Evolutionary conservation across 2,797 vertebrate genomes (phyloP).

Genomic region (Argyrosomus regius): DNA sequence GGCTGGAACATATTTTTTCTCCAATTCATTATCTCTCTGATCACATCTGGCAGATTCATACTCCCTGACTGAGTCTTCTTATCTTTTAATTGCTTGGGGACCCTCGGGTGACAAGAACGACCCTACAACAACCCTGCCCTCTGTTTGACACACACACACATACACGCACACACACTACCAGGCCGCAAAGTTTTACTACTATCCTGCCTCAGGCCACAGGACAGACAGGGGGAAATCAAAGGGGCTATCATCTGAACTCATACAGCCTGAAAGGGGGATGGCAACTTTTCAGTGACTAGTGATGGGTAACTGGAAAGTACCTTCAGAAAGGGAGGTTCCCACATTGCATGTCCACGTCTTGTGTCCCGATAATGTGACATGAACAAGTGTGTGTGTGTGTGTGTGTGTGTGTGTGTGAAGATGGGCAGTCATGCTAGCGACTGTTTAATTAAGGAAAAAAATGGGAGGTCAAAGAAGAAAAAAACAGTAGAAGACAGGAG

Average conservation of each 20-base stretch:
- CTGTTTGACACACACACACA: conserved; percentile 37
- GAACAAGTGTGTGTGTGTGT: conserved; percentile 28
- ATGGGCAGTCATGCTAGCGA: conserved; percentile 59
- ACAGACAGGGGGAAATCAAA: conserved; percentile 55
- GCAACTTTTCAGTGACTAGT: conserved; percentile 17
- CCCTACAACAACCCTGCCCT: conserved; percentile 47
- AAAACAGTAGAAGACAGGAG: conserved; percentile 48
- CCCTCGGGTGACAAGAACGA: conserved; percentile 59
- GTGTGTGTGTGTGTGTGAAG: conserved; percentile 32
- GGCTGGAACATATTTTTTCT: conserved; percentile 36
- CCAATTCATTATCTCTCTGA: conserved; percentile 58
- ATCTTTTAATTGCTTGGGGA: conserved; percentile 81
- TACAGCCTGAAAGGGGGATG: conserved; percentile 33
- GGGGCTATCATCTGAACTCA: conserved; percentile 48
- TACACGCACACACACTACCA: conserved; percentile 9
- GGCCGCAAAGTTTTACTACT: conserved; percentile 51
- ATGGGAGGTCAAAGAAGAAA: conserved; percentile 58
- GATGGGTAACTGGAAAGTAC: conserved; percentile 28
- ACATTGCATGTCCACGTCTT: no score
- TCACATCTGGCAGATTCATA: conserved; percentile 63
- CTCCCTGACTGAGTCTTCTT: conserved; percentile 64
- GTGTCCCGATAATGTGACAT: no score
- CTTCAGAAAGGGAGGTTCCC: no score
- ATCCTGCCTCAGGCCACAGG: conserved; percentile 46
- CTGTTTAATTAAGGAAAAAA: conserved; percentile 70